Base-by-base conservation (phyloP, 2,113 vertebrate species). In the Sorex fumeus region DNA sequence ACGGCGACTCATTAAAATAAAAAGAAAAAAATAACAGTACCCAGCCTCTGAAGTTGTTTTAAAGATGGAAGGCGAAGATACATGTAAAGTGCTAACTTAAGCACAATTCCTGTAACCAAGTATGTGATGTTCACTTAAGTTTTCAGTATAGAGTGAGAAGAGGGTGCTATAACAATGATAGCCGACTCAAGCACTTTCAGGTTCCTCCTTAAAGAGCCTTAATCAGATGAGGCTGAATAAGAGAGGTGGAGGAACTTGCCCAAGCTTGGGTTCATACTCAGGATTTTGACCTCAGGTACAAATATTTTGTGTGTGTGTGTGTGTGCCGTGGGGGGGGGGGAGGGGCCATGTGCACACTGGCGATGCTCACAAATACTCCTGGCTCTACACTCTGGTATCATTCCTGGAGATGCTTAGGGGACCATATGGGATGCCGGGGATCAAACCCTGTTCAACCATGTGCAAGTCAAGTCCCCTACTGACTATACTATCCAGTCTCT, bases 11-110 rank as follows among this genome's bases (percentile, higher is more conserved):
- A 40, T 40, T 40, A 40, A 40, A 40, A 7, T 40, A 40, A 40
- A 40, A 40, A 40, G 7, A 7, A 40, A 40, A 40, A 40, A 40
- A 40, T 40, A 40, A 40, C 40, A 40, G 40, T 40, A 40, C 40
- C 40, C 40, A 40, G 40, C 7, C 69, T 84, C 69, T 86, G 79
- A 94, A 34, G 64, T 70, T 47, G 28, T 87, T 95, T 82, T 84
- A 43, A 94, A 87, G 87, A 92, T 70, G 72, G 76, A 47, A 76
- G 53, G 40, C 32, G 10, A 57, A 84, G 45, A 91, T 53, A 57
- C 16, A 66, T 34, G 47, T 81, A 72, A 69, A 88, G 23, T n/a
- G 6, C 70, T 85, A 87, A 82, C 16, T 53, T 11, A 53, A 11
- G 25, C 66, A 79, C 30, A 53, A 32, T 81, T n/a, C 45, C 76